Base-by-base conservation (phyloP, 2,888 invertebrate species). In the Amiota communis region DNA sequence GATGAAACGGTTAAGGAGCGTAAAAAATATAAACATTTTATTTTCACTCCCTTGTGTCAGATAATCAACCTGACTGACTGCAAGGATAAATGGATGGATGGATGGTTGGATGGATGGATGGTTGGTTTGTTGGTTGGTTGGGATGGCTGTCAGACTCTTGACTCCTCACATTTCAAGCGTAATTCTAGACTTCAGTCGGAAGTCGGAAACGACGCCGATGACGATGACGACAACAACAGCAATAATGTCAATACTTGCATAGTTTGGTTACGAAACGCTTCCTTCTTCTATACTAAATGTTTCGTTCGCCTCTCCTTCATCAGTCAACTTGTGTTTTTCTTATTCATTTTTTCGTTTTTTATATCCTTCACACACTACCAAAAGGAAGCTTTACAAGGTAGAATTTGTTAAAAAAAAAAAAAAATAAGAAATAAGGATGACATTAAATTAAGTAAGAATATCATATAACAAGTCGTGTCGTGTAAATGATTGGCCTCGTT, bases 161-260 rank as follows among this genome's bases (percentile, higher is more conserved):
- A 6, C 23, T 36, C 36, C 76, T 80, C 80, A 80, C 79, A 79
- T 77, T 80, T 79, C 79, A 72, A 51, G 49, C 69, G 86, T 85
- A 86, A 86, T 75, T 78, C 77, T 83, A 87, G 75, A 81, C 83
- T 75, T 77, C 78, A 80, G 81, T 87, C 88, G 87, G 87, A 87
- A 87, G 88, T 87, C 85, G 87, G 87, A 87, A 85, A 83, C 81
- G 81, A 72, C 75, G 74, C 75, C 36, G 17, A 53, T 13, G 53
- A n/a, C 15, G 56, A 15, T 56, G n/a, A 15, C 56, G 56, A 9
- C 56, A 56, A 11, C 15, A 17, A 13, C 17, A 13, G 53, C 0
- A 13, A 36, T 72, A 46, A 65, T 56, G 83, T 77, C 77, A 84
- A 87, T 86, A 87, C 81, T 79, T 82, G 85, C 83, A 79, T 85